Evolutionary conservation across 2,113 vertebrate species (phyloP).

Genomic region (Podilymbus podiceps): DNA sequence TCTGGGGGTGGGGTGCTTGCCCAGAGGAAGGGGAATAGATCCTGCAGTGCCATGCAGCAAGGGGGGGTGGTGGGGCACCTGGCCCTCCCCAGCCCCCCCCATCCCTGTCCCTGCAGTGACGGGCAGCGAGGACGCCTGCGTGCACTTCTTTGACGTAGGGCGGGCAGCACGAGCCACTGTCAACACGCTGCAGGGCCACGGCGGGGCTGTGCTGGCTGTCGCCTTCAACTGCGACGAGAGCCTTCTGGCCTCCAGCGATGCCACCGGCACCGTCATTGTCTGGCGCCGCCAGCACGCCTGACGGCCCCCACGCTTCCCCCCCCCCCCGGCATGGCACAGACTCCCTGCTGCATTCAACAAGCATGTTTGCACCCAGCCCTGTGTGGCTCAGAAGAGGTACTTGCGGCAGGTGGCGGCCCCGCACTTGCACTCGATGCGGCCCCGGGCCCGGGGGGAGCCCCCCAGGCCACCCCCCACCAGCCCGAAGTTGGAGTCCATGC

Average conservation of each 20-base stretch:
- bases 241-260: constrained; percentile 90
- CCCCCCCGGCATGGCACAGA: not conserved
- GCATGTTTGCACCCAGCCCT: not conserved
- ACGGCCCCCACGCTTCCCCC: not conserved
- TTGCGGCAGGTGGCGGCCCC: constrained; percentile 84
- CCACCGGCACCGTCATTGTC: constrained; percentile 92
- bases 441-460: constrained; percentile 82
- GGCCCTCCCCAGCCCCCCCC: no score
- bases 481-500: constrained; percentile 89
- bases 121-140: constrained; percentile 90
- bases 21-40: no score
- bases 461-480: constrained; percentile 77
- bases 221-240: constrained; percentile 98
- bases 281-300: constrained; percentile 88
- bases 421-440: constrained; percentile 88
- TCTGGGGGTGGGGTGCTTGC: no score
- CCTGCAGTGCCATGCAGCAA: no score
- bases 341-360: not conserved
- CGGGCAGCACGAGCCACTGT: constrained; percentile 90
- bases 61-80: no score
- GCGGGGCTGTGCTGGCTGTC: constrained; percentile 87
- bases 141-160: constrained; percentile 95
- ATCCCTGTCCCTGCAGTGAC: constrained; percentile 76
- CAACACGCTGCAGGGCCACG: constrained; percentile 93
- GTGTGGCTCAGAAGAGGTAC: constrained; percentile 80